A percentile compares a stretch with the other conserved stretches of the same genome.
Evolutionary conservation across 2,113 vertebrate species (phyloP).

Genomic region (Malaclemys terrapin): DNA sequence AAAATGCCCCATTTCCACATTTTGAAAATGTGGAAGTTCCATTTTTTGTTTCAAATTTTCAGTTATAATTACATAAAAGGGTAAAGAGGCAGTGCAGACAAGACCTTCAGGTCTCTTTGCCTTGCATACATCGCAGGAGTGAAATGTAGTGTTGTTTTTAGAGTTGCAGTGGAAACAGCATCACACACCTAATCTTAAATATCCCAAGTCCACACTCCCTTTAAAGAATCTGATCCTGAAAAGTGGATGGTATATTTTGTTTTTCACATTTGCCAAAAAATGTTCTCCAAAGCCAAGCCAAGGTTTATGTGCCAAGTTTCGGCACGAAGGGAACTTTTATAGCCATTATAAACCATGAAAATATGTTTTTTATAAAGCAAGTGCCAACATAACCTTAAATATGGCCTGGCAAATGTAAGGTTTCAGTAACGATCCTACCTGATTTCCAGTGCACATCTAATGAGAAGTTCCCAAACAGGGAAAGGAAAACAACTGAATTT

Average conservation of each 20-base stretch:
- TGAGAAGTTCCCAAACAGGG: slow-evolving; percentile 37
- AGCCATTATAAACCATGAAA: slow-evolving; percentile 59
- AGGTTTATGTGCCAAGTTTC: slow-evolving; percentile 23
- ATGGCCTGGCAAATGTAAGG: slow-evolving; percentile 10
- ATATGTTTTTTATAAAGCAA: slow-evolving; percentile 64
- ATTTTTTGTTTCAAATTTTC: neutral
- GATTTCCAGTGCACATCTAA: slow-evolving; percentile 45
- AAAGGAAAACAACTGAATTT: slow-evolving; percentile 54
- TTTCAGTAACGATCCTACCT: slow-evolving; percentile 38
- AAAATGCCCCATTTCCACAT: neutral
- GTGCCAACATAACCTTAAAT: neutral
- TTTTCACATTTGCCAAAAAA: neutral
- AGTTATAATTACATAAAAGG: neutral
- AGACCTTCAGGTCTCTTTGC: neutral
- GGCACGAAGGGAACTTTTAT: slow-evolving; percentile 48
- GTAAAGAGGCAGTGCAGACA: neutral
- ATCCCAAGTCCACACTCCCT: neutral
- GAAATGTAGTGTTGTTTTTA: neutral
- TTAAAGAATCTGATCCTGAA: neutral
- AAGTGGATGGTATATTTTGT: neutral
- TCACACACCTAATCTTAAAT: neutral
- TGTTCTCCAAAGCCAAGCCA: neutral
- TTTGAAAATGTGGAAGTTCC: neutral
- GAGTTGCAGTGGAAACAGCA: neutral
- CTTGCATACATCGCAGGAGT: neutral